Evolutionary conservation across 1,140 invertebrate genomes (phyloP), one percentile per base, ranked within the genome.

Genomic region (Spodoptera litura): DNA sequence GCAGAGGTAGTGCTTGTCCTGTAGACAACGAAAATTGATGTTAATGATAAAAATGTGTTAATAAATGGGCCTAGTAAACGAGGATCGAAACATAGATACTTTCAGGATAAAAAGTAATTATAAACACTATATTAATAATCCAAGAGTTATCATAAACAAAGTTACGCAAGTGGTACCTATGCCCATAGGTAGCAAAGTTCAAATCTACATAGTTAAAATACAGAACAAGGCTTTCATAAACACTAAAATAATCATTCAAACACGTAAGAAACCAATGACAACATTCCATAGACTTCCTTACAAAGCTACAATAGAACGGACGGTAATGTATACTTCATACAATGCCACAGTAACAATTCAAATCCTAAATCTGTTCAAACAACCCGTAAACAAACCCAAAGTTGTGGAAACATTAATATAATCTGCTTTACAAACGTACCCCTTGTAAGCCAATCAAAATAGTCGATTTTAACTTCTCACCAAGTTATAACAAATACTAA

Each of bases 1-100:
- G 92, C 98, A 99, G 20, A 99, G 95, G 94, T 99, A 99, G 91
- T 99, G 97, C 89, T 98, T 99, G 93, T 99, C 98, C 98, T 99
- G 95, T 6, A 35, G 81, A 90, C 70, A 87, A 93, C 78, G 4
- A 78, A 44, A 78, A 85, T 20, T 25, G 0, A 20, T 4, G 8
- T 55, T 4, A 55, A 15, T 55, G 2, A 68, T 4, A 49, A 66
- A 51, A 20, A 20, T 1, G 20, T 20, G 20, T 20, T 20, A 20
- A 20, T 20, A 20, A 20, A 20, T 20, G 20, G 20, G 20, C 1
- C 20, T 1, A 20, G 20, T 20, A 20, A 20, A 20, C 20, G 20
- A 20, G 20, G 20, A 20, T 20, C 20, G 20, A 20, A 20, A 20
- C 20, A 20, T 1, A 20, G 0, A 20, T 20, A 20, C 20, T 20